Base-by-base conservation (phyloP, 2,797 vertebrate species). In the Anniella stebbinsi region DNA sequence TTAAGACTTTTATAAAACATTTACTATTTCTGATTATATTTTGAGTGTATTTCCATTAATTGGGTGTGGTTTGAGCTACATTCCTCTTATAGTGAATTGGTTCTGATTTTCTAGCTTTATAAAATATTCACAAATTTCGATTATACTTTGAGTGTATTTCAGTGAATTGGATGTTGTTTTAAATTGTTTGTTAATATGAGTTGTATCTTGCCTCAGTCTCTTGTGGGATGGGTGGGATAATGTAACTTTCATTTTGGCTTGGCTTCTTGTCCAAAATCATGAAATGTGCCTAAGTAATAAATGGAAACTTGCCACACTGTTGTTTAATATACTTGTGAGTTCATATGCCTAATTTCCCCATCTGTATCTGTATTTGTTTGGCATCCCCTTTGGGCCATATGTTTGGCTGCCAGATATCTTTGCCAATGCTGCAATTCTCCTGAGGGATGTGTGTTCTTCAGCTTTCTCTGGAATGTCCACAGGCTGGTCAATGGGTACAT, bases 371-470 rank as follows among this genome's bases (percentile, higher is more conserved):
- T 67, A 82, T 83, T 87, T 87, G 70, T 90, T 82, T 90, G 89
- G 78, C 85, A 90, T 87, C 60, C 60, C n/a, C 89, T 82, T 76
- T 67, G 72, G 66, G 8, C 18, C 45, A 41, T 30, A 73, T 54
- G 8, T 63, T 75, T 66, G 48, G 80, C 82, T 91, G 90, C 90
- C 93, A 94, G 75, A 80, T 90, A 95, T 93, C 86, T 84, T 66
- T 91, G 90, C 95, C 94, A 93, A 78, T 94, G 83, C 91, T 92
- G 82, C 87, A 94, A 80, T 92, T 93, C 90, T 73, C 76, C 91
- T 91, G 89, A 87, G 95, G 94, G 92, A 95, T 91, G 91, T 91
- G 94, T 92, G 86, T 85, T 95, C 93, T 87, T 84, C 92, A 87
- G 67, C 70, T 93, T 91, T 89, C 91, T 95, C 93, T 87, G 90